Evolutionary conservation across 2,113 vertebrate genomes (phyloP).

Genomic region (Corydoras sp.): DNA sequence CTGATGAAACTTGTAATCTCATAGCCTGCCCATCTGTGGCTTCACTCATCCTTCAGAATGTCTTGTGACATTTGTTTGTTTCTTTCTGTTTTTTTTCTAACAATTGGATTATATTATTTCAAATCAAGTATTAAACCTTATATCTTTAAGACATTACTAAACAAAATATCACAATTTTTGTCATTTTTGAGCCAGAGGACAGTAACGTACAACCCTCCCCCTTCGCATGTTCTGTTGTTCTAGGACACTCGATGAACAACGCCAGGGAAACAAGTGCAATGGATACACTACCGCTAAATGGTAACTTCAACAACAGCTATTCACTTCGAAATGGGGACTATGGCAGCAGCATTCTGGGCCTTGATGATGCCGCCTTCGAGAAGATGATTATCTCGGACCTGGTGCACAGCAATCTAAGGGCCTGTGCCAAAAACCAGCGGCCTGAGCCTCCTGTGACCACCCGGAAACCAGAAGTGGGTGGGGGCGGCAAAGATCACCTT

Average conservation of each 20-base stretch:
- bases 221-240: constrained; percentile 63
- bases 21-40: constrained; percentile 86
- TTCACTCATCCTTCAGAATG: constrained; percentile 80
- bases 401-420: constrained; percentile 98
- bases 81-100: constrained; percentile 29
- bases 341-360: constrained; percentile 86
- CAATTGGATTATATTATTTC: neutral
- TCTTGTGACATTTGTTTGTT: constrained; percentile 46
- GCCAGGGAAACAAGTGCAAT: constrained; percentile 99
- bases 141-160: constrained; percentile 69
- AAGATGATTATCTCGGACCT: constrained; percentile 99
- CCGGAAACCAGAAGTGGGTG: constrained; percentile 76
- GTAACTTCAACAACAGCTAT: constrained; percentile 99
- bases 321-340: constrained; percentile 94
- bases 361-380: constrained; percentile 96
- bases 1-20: constrained; percentile 67
- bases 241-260: constrained; percentile 99
- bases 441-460: constrained; percentile 76
- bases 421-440: constrained; percentile 85
- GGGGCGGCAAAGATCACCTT: constrained; percentile 77
- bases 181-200: constrained; percentile 11
- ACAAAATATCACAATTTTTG: constrained; percentile 68
- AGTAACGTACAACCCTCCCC: constrained; percentile 48
- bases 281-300: constrained; percentile 99
- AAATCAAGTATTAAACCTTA: constrained; percentile 1